Percentiles rank a stretch among this genome's conserved stretches.
Evolutionary conservation across 2,888 invertebrate species (phyloP).

Genomic region (Margaritifera margaritifera): DNA sequence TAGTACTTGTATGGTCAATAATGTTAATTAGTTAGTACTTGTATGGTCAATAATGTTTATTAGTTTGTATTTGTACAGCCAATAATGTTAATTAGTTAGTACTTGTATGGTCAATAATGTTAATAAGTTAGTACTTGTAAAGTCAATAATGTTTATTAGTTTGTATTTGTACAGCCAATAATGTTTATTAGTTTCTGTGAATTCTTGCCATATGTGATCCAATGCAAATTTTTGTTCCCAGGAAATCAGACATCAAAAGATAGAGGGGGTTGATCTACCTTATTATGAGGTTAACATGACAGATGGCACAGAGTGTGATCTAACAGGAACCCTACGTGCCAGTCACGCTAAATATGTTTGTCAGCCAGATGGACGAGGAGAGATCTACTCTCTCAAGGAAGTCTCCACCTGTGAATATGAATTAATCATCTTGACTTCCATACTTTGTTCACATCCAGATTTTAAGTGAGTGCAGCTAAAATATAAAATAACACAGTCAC

Average conservation of each 20-base stretch:
- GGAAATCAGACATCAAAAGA: conserved; percentile 74
- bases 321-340: conserved; percentile 87
- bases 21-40: no score
- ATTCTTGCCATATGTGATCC: no score
- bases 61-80: no score
- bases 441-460: conserved; percentile 90
- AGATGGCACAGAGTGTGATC: conserved; percentile 93
- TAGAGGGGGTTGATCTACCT: conserved; percentile 91
- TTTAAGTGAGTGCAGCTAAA: conserved; percentile 73
- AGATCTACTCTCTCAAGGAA: conserved; percentile 93
- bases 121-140: no score
- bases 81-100: no score
- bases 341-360: conserved; percentile 92
- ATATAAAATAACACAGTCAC: not conserved
- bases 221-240: not conserved
- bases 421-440: conserved; percentile 88
- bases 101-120: no score
- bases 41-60: no score
- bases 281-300: conserved; percentile 84
- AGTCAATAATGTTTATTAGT: no score
- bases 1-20: no score
- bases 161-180: no score
- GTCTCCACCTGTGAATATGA: conserved; percentile 96
- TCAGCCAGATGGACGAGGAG: conserved; percentile 88
- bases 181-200: not conserved